These are phyloP conservation scores for Enteromius thamalakanensis DNA, from an alignment of 2,797 vertebrate genomes.

Conservation along the genomic window DNA sequence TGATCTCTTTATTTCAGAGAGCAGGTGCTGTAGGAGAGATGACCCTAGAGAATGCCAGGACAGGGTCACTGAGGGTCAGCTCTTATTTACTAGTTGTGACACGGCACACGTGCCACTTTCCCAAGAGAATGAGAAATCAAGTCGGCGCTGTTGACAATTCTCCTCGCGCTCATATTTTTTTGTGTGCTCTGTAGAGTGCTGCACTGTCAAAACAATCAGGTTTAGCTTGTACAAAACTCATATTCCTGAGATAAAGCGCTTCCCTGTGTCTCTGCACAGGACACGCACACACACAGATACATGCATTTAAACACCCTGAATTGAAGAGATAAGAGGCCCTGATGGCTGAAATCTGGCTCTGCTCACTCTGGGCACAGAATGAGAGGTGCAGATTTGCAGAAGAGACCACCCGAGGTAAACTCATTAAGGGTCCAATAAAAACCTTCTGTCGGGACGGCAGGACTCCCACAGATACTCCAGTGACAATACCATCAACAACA, in stretches of 20 bases:
- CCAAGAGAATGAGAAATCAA: slow-evolving; percentile 48
- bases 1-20: slow-evolving; percentile 55
- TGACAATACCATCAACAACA: slow-evolving; percentile 61
- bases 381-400: slow-evolving; percentile 55
- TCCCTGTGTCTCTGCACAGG: slow-evolving; percentile 4
- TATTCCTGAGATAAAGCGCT: slow-evolving; percentile 1
- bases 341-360: slow-evolving; percentile 54
- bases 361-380: slow-evolving; percentile 49
- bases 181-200: slow-evolving; percentile 2
- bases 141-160: slow-evolving; percentile 7
- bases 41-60: slow-evolving; percentile 49
- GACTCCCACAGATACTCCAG: slow-evolving; percentile 60
- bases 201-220: background rate
- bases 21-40: slow-evolving; percentile 61
- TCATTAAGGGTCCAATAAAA: slow-evolving; percentile 67
- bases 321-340: slow-evolving; percentile 46
- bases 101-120: slow-evolving; percentile 58
- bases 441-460: slow-evolving; percentile 65
- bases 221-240: slow-evolving; percentile 8
- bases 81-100: slow-evolving; percentile 52
- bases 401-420: slow-evolving; percentile 63
- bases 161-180: slow-evolving; percentile 10
- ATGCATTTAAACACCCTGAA: slow-evolving; percentile 42
- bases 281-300: slow-evolving; percentile 36
- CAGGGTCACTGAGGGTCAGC: slow-evolving; percentile 42